Base-by-base conservation (phyloP, 2,888 invertebrate species). In the Chrysolina oricalcia region DNA sequence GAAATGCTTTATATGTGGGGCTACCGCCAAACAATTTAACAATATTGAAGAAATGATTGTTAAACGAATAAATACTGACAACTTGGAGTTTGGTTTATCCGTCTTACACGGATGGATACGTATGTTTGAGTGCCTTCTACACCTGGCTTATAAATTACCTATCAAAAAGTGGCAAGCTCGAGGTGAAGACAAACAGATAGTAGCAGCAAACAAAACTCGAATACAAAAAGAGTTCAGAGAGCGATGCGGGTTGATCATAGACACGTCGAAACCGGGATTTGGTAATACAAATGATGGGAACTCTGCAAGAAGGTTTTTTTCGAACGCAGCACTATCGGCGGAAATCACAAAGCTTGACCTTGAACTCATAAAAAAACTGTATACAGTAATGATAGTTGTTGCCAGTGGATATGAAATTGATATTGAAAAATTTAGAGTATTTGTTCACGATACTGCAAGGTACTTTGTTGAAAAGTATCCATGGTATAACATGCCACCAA, bases 231-330 rank as follows among this genome's bases (percentile, higher is more conserved):
- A n/a, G n/a, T n/a, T n/a, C n/a, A n/a, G n/a, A n/a, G n/a, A n/a
- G n/a, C n/a, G n/a, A n/a, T n/a, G n/a, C n/a, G n/a, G n/a, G n/a
- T n/a, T 2, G 17, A 15, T 41, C 13, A 65, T 71, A 11, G 64
- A 71, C 40, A 40, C 2, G 2, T 50, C 65, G 3, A 50, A 71
- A 43, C 71, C n/a, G 5, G 80, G 80, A 13, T 77, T 69, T 65
- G 81, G 81, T 1, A 80, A 43, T 35, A 75, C 76, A 10, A 83
- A 83, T 72, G 80, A 81, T 27, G 78, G 82, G 6, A 82, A 83
- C 53, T 80, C 80, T 8, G 74, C 64, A 23, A 64, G 64, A 40
- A 21, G 23, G 15, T 62, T 62, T 21, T 62, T 62, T 27, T 10
- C 19, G 62, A 13, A 62, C 23, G 21, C 62, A 21, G 62, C n/a